A percentile compares a stretch with the other conserved stretches of the same genome.
phyloP scores from a whole-genome alignment of 1,140 invertebrate genomes.

The Scylla paramamosain region DNA sequence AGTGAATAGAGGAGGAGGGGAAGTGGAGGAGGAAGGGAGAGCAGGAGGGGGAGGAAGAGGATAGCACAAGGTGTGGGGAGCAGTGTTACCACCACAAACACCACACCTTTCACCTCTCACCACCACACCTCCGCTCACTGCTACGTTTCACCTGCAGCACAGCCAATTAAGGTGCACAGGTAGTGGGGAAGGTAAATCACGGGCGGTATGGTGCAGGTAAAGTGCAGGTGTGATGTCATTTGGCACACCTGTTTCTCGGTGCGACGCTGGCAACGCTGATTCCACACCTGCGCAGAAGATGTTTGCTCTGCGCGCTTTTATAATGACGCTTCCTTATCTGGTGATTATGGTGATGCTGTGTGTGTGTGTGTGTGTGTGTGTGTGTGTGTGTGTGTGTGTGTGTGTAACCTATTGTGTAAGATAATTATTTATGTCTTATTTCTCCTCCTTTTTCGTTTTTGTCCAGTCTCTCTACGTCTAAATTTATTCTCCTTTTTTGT shows the following conservation, averaged over 20 bases:
- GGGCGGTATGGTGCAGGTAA: background rate
- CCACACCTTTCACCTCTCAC: background rate
- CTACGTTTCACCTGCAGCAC: background rate
- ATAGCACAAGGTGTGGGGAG: background rate
- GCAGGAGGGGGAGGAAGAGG: background rate
- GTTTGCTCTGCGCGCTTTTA: background rate
- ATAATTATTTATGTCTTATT: no score
- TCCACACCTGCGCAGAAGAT: background rate
- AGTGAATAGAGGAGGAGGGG: background rate
- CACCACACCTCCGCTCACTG: background rate
- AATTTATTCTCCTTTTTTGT: no score
- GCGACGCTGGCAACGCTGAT: background rate
- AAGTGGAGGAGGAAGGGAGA: background rate
- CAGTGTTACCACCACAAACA: background rate
- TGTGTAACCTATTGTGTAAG: background rate
- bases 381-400: constrained; percentile 10
- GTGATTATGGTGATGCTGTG: background rate
- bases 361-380: constrained; percentile 19
- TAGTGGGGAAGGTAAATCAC: background rate
- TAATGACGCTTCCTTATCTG: background rate
- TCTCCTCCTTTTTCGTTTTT: no score
- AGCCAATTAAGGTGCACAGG: background rate
- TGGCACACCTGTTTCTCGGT: background rate
- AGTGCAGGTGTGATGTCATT: background rate
- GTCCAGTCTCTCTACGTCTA: no score